Base-by-base conservation (phyloP, 2,113 vertebrate genomes). In the Erinaceus europaeus region DNA sequence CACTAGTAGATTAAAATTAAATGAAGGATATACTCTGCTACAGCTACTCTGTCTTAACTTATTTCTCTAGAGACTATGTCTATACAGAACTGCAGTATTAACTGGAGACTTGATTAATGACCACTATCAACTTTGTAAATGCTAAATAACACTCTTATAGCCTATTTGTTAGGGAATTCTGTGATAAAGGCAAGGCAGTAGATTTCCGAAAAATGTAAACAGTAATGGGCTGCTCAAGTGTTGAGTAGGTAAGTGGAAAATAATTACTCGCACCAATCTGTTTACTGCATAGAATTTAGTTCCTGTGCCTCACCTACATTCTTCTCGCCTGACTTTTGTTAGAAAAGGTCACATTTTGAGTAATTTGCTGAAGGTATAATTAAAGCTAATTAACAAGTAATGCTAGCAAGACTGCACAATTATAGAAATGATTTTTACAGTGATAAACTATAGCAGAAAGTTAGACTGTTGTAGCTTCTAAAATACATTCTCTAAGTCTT, bases 331-430 rank as follows among this genome's bases (percentile, higher is more conserved):
- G 71, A 85, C 97, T 96, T 97, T 96, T 86, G 93, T 96, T 89
- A 86, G 74, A 93, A 82, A 94, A 95, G 92, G 80, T 93, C 84
- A 96, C 46, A 94, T 97, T 96, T 96, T 97, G 90, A 97, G 92
- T 89, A 97, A 93, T 86, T 92, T 64, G 94, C 92, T 96, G 71
- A 78, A 96, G 87, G 92, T 89, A 93, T 96, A 96, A 96, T 85
- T 96, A 95, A 96, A 95, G 82, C 61, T 95, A 76, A 94, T 95
- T 96, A 86, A 89, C 80, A 94, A 94, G 64, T 92, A 61, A 94
- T 96, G 96, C 93, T 91, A 94, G 74, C 81, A 92, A 95, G 88
- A 32, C 86, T 95, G 55, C 4, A 36, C 57, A 95, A 93, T 93
- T 91, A 95, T 79, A 86, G 85, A 92, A 95, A 81, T 82, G 65